Conservation (phyloP, 2,888 invertebrate species). For the Meteorus cinctellus region DNA sequence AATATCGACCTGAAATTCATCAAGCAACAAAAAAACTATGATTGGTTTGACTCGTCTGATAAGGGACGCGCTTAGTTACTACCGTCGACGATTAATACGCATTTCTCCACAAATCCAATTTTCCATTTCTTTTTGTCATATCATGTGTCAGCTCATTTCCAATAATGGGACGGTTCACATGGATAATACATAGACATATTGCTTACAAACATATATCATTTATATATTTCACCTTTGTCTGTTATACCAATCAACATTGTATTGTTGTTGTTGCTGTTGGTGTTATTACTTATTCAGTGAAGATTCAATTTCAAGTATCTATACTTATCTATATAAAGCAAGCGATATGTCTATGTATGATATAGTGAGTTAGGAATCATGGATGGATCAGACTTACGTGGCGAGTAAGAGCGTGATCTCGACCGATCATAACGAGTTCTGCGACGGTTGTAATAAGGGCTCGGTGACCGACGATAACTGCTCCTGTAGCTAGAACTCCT, state of each 20-base stretch:
- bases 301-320: slow-evolving; percentile 39
- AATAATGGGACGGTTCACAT: slow-evolving; percentile 28
- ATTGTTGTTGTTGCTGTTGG: background rate
- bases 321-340: slow-evolving; percentile 50
- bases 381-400: slow-evolving; percentile 80
- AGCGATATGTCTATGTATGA: slow-evolving; percentile 59
- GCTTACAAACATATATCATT: slow-evolving; percentile 1
- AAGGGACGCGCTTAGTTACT: slow-evolving; percentile 64
- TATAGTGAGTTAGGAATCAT: slow-evolving; percentile 53
- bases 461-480: slow-evolving; percentile 80
- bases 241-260: slow-evolving; percentile 45
- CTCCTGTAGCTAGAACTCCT: slow-evolving; percentile 76
- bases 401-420: slow-evolving; percentile 85
- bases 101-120: slow-evolving; percentile 56
- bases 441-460: slow-evolving; percentile 82
- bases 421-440: slow-evolving; percentile 83
- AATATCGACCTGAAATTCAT: slow-evolving; percentile 75
- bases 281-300: background rate
- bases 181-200: slow-evolving; percentile 23
- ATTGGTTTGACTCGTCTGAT: slow-evolving; percentile 66
- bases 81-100: slow-evolving; percentile 58
- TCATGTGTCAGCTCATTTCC: slow-evolving; percentile 40
- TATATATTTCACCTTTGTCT: background rate
- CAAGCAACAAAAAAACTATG: slow-evolving; percentile 72
- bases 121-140: slow-evolving; percentile 32